Conservation (phyloP, 2,888 invertebrate species). For the Drosophila setosimentum region DNA sequence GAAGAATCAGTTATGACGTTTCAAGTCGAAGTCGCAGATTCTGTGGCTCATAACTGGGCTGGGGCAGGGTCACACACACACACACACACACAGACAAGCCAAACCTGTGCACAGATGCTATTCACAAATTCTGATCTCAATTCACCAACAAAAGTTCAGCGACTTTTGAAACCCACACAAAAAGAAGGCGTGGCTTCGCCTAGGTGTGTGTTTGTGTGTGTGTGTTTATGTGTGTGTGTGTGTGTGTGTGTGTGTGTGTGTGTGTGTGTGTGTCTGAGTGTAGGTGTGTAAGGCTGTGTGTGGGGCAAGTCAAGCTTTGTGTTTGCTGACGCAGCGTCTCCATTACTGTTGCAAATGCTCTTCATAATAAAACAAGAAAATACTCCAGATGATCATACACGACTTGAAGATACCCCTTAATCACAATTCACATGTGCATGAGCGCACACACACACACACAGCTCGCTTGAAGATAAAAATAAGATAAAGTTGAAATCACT, state of each 20-base stretch:
- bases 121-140: conserved; percentile 44
- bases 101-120: not conserved
- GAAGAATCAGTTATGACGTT: not conserved
- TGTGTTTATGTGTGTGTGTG: conserved; percentile 7
- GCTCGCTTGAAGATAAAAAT: no score
- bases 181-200: conserved; percentile 19
- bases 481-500: no score
- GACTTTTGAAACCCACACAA: conserved; percentile 20
- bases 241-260: conserved; percentile 10
- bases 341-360: conserved; percentile 1
- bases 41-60: conserved; percentile 29
- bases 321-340: conserved; percentile 23
- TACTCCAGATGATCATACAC: not conserved
- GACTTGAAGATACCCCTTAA: not conserved
- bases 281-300: conserved; percentile 9
- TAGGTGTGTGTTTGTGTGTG: conserved; percentile 18
- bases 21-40: conserved; percentile 39
- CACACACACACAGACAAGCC: not conserved
- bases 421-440: not conserved
- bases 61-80: conserved; percentile 33
- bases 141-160: conserved; percentile 39
- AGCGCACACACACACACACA: not conserved
- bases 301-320: conserved; percentile 20
- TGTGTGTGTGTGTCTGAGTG: not conserved
- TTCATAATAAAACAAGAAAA: conserved; percentile 5